Evolutionary conservation across 2,797 vertebrate species (phyloP), one percentile per base, ranked within the genome.

Genomic region (Sebastes flavidus): DNA sequence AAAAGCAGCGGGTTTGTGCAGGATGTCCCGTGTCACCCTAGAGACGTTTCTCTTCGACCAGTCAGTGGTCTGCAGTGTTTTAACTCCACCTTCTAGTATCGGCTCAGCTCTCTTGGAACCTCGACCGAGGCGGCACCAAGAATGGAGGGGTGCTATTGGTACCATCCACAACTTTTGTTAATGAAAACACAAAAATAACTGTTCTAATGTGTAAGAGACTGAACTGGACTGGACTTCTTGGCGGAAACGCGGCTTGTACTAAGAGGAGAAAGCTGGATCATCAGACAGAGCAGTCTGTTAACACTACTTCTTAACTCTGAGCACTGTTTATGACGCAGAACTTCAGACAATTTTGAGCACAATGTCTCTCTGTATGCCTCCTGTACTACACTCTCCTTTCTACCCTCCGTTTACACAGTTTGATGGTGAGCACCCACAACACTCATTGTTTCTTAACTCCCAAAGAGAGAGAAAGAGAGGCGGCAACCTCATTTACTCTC

Each of bases 1-100:
- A 46, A 46, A 0, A 46, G 13, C 38, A 42, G 38, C 13, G 0
- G 38, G 38, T 14, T 42, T 42, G 36, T 38, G 38, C 13, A 42
- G 38, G 38, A 42, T 42, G 38, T 42, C 38, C 38, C 13, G 38
- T 42, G 38, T 42, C 38, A 42, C 38, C 5, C 38, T 42, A 42
- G 38, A 0, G 38, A 42, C 38, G 2, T 0, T 42, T 42, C 38
- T 42, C 38, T 42, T 0, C 38, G 5, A 42, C 0, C 0, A 0
- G 38, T 42, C 38, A 42, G 38, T 42, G 38, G 38, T 42, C 13
- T 42, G 38, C 13, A 42, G 38, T 42, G 36, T 38, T 38, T 42
- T 14, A 42, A 42, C 38, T 14, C 38, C 38, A 42, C 38, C 38
- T 42, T 42, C 13, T 42, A 42, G 38, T 42, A 14, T 42, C 13